phyloP scores from a whole-genome alignment of 2,113 vertebrate genomes.

The Indri indri region DNA sequence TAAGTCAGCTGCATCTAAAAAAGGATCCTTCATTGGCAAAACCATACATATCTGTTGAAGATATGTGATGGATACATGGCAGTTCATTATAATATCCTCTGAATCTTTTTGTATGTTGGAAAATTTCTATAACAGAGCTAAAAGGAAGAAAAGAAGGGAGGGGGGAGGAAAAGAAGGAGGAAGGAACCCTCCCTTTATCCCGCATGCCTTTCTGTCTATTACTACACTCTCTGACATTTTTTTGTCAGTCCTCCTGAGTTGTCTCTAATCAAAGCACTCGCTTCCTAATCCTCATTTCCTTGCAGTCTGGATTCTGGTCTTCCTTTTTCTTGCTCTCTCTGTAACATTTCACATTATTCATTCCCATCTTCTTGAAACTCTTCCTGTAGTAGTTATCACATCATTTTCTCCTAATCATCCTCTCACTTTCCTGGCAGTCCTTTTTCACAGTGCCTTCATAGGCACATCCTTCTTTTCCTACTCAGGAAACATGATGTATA shows the following conservation, averaged over 20 bases:
- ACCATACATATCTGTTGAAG: neutral
- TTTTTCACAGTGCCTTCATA: neutral
- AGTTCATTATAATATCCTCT: neutral
- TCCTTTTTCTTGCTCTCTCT: neutral
- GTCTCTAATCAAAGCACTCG: neutral
- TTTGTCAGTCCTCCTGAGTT: neutral
- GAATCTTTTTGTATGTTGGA: neutral
- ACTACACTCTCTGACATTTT: neutral
- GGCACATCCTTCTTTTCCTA: neutral
- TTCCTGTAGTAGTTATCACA: neutral
- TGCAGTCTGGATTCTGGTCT: neutral
- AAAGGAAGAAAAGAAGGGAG: neutral
- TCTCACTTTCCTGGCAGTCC: neutral
- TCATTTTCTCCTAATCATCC: neutral
- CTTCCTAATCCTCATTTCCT: neutral
- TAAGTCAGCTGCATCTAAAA: conserved; percentile 19
- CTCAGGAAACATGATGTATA: neutral
- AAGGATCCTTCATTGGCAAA: neutral
- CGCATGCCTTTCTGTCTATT: neutral
- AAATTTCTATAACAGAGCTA: neutral
- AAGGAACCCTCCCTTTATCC: neutral
- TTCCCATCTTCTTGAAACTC: neutral
- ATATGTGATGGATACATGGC: neutral
- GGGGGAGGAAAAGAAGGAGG: neutral
- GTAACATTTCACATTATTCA: neutral